Percentiles rank a stretch among this genome's conserved stretches.
These are phyloP conservation scores for Synergus gifuensis DNA, from an alignment of 2,888 invertebrate species.

Conservation along the genomic window DNA sequence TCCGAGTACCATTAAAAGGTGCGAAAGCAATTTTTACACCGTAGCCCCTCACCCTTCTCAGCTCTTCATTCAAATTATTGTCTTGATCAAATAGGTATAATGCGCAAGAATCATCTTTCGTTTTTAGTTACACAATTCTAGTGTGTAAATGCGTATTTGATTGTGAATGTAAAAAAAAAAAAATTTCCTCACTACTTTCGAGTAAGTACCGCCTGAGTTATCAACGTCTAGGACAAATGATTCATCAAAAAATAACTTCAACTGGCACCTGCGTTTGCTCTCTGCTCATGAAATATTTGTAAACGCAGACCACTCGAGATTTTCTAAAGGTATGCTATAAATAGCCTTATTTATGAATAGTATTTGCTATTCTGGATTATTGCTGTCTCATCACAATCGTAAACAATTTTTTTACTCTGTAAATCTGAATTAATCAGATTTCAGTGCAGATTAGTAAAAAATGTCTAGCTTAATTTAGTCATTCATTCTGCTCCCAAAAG, in stretches of 20 bases:
- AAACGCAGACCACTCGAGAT: background rate
- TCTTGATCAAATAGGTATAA: background rate
- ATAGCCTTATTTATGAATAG: background rate
- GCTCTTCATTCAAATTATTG: background rate
- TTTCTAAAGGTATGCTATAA: background rate
- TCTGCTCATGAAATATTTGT: background rate
- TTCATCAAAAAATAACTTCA: constrained; percentile 4
- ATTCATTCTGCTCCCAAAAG: too few species aligned
- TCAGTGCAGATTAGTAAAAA: too few species aligned
- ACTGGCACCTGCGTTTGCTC: background rate
- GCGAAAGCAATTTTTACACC: constrained; percentile 26
- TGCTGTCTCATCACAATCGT: background rate
- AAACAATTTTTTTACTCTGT: background rate
- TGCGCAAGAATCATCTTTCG: constrained; percentile 1
- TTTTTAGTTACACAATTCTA: constrained; percentile 4
- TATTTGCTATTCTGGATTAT: background rate
- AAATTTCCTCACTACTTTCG: constrained; percentile 19
- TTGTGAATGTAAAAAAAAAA: background rate
- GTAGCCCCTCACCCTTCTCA: background rate
- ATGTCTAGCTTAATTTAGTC: too few species aligned
- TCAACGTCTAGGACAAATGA: constrained; percentile 21
- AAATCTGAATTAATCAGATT: too few species aligned
- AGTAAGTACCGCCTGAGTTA: constrained; percentile 22
- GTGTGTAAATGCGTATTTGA: constrained; percentile 3
- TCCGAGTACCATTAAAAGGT: constrained; percentile 10